Evolutionary conservation across 2,888 invertebrate species (phyloP).

Genomic region (Antitype chi): DNA sequence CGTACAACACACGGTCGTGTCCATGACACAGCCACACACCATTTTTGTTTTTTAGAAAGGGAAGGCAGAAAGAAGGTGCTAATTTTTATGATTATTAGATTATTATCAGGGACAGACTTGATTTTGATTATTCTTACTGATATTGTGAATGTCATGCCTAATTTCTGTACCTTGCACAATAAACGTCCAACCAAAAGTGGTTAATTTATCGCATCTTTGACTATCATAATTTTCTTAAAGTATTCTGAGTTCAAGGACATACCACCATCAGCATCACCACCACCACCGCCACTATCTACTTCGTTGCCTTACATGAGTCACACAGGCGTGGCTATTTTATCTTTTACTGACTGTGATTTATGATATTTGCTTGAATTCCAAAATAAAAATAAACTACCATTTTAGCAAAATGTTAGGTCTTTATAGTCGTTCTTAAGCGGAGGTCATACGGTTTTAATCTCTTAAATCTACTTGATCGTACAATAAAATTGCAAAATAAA

Average conservation of each 20-base stretch:
- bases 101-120: neutral
- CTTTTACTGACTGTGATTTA: constrained; percentile 20
- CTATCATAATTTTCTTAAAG: neutral
- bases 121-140: neutral
- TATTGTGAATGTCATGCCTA: neutral
- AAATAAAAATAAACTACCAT: constrained; percentile 23
- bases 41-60: too few species aligned
- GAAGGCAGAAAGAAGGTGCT: neutral
- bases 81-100: neutral
- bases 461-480: constrained; percentile 45
- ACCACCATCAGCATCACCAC: too few species aligned
- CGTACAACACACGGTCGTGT: too few species aligned
- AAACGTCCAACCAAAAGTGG: neutral
- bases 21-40: too few species aligned
- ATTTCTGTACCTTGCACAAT: neutral
- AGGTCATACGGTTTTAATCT: constrained; percentile 54
- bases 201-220: neutral
- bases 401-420: constrained; percentile 33
- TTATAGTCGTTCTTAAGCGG: constrained; percentile 21
- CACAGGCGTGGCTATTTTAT: constrained; percentile 3
- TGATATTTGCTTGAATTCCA: constrained; percentile 11
- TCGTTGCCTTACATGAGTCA: constrained; percentile 2
- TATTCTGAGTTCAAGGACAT: neutral
- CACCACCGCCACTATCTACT: neutral
- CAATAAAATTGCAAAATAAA: constrained; percentile 62